These are phyloP conservation scores for Acronicta alni DNA, from an alignment of 2,888 invertebrate genomes.

Conservation along the genomic window DNA sequence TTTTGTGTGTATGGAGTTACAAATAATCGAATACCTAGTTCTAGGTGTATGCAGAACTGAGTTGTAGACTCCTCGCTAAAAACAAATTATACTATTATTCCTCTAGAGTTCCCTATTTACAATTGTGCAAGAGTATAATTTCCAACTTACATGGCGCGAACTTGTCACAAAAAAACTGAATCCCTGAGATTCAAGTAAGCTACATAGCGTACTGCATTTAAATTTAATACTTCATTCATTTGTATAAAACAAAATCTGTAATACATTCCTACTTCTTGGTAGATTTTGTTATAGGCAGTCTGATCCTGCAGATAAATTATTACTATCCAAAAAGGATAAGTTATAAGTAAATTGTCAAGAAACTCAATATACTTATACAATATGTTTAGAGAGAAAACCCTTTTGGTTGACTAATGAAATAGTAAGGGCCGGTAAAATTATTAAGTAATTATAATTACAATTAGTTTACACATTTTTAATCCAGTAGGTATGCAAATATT, in stretches of 20 bases:
- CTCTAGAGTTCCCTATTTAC: no score
- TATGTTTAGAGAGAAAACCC: slow-evolving; percentile 24
- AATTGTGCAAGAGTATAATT: no score
- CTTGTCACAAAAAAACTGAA: not conserved
- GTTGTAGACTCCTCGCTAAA: no score
- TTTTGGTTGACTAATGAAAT: slow-evolving; percentile 8
- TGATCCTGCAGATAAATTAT: slow-evolving; percentile 19
- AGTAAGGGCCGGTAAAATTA: slow-evolving; percentile 30
- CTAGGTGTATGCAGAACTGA: no score
- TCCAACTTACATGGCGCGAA: no score
- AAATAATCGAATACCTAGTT: no score
- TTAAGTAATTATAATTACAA: no score
- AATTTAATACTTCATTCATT: not conserved
- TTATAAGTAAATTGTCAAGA: slow-evolving; percentile 22
- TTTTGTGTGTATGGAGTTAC: no score
- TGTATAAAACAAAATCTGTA: slow-evolving; percentile 11
- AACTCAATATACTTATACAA: no score
- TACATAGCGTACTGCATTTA: slow-evolving; percentile 24
- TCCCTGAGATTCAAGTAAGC: slow-evolving; percentile 36
- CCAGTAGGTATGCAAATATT: no score
- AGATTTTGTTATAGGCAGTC: slow-evolving; percentile 28
- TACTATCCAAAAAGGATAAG: slow-evolving; percentile 20
- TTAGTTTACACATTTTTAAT: slow-evolving; percentile 28
- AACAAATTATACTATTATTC: no score
- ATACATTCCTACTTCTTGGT: slow-evolving; percentile 46